Percentiles rank a stretch among this genome's conserved stretches.
phyloP scores from a whole-genome alignment of 2,888 invertebrate genomes.

The Autographa pulchrina region DNA sequence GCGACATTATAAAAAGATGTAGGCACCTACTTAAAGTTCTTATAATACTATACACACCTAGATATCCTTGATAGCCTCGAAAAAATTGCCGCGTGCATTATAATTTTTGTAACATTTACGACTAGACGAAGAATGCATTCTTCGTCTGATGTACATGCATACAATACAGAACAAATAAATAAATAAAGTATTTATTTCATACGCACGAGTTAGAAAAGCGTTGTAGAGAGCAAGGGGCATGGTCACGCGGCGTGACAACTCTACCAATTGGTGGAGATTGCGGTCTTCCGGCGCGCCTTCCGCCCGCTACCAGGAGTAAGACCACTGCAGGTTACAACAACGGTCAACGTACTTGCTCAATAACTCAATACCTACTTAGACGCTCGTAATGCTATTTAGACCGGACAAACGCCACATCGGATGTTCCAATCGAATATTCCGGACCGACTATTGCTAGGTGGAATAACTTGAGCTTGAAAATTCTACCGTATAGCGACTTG shows the following conservation, averaged over 20 bases:
- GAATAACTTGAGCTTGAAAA: slow-evolving; percentile 3
- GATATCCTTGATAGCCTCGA: no score
- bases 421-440: slow-evolving; percentile 54
- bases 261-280: slow-evolving; percentile 89
- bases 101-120: no score
- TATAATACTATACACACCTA: no score
- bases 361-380: slow-evolving; percentile 59
- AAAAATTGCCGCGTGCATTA: no score
- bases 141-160: no score
- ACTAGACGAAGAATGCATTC: no score
- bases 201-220: slow-evolving; percentile 64
- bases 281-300: slow-evolving; percentile 86
- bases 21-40: no score
- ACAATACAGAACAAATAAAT: no score
- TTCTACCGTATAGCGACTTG: neutral
- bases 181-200: neutral
- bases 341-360: slow-evolving; percentile 83
- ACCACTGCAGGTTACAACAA: slow-evolving; percentile 73
- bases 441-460: slow-evolving; percentile 39
- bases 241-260: slow-evolving; percentile 84
- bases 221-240: slow-evolving; percentile 76
- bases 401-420: slow-evolving; percentile 54
- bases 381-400: slow-evolving; percentile 56
- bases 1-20: no score
- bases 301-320: slow-evolving; percentile 81